phyloP scores from a whole-genome alignment of 1,140 invertebrate genomes.

The Branchinecta lindahli region DNA sequence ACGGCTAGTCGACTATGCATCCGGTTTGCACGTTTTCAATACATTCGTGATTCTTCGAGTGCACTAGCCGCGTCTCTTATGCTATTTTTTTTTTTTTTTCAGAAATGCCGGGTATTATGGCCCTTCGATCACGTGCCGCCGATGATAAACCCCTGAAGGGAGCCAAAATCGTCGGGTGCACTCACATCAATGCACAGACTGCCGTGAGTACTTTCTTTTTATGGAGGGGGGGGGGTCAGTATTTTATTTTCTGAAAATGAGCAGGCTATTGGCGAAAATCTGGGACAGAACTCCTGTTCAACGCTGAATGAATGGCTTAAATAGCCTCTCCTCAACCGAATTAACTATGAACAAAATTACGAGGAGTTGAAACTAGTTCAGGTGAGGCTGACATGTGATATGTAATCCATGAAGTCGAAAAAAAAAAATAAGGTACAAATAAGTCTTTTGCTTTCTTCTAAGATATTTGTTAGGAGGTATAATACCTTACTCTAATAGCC shows the following conservation, averaged over 20 bases:
- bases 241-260: conserved; percentile 13
- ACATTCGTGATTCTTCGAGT: too few relatives aligned
- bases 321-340: too few relatives aligned
- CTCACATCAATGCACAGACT: conserved; percentile 94
- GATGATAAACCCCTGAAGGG: conserved; percentile 88
- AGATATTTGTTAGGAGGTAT: too few relatives aligned
- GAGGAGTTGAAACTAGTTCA: too few relatives aligned
- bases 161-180: conserved; percentile 92
- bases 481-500: too few relatives aligned
- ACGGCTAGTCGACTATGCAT: too few relatives aligned
- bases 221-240: background rate
- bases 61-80: too few relatives aligned
- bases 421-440: background rate
- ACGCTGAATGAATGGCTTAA: too few relatives aligned
- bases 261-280: background rate
- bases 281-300: background rate
- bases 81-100: conserved; percentile 22
- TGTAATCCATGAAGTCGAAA: background rate
- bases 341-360: too few relatives aligned
- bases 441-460: too few relatives aligned
- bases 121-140: conserved; percentile 68
- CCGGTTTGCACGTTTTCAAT: too few relatives aligned
- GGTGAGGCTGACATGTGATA: too few relatives aligned
- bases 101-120: conserved; percentile 97
- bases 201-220: conserved; percentile 46